A percentile compares a stretch with the other conserved stretches of the same genome.
phyloP scores from a whole-genome alignment of 2,113 vertebrate species.

The Chaetodon auriga region DNA sequence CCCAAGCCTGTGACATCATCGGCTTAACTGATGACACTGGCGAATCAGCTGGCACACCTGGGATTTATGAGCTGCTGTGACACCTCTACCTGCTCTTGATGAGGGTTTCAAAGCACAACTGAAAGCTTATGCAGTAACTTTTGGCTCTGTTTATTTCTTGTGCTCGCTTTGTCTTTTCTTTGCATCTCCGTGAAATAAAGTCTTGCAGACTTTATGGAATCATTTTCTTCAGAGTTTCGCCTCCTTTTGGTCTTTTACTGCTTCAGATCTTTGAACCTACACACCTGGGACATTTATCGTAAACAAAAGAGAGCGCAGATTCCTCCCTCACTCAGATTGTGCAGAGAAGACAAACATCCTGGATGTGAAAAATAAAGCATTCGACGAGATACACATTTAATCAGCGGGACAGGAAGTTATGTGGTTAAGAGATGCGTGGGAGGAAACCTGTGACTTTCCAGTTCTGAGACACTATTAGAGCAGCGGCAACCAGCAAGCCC shows the following conservation, averaged over 20 bases:
- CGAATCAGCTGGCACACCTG: neutral
- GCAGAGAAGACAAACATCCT: constrained; percentile 7
- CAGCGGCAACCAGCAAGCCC: constrained; percentile 8
- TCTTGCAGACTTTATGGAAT: neutral
- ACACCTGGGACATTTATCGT: neutral
- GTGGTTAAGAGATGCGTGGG: constrained; percentile 11
- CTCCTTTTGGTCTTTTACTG: neutral
- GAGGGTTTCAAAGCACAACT: neutral
- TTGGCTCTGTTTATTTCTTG: neutral
- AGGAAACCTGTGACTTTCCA: constrained; percentile 36
- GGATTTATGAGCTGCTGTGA: neutral
- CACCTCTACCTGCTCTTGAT: neutral
- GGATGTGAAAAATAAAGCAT: neutral
- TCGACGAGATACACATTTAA: constrained; percentile 9
- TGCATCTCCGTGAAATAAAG: neutral
- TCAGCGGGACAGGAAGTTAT: neutral
- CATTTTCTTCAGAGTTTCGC: neutral
- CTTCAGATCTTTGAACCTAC: neutral
- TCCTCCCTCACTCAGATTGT: neutral
- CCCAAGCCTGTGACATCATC: too few species aligned
- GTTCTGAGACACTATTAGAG: constrained; percentile 17
- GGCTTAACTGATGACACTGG: neutral
- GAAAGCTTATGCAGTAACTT: neutral
- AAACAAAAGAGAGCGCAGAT: neutral
- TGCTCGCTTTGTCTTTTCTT: neutral